Percentiles rank a stretch among this genome's conserved stretches.
phyloP scores from a whole-genome alignment of 2,888 invertebrate genomes.

The Thecophora atra region DNA sequence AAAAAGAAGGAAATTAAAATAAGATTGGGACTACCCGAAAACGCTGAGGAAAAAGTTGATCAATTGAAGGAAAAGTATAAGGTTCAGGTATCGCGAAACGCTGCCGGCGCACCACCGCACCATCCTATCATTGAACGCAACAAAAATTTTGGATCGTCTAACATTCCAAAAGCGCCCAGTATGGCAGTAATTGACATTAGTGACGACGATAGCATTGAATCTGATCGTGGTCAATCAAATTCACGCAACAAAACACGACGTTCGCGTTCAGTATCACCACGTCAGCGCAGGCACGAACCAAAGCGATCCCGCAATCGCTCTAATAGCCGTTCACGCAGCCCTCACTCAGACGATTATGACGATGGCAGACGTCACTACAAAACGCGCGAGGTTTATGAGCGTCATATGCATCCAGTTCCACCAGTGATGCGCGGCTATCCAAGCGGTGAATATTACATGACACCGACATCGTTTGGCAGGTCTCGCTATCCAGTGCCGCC shows the following conservation, averaged over 20 bases:
- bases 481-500: constrained; percentile 44
- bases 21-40: constrained; percentile 69
- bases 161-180: neutral
- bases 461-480: constrained; percentile 38
- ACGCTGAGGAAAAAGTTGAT: constrained; percentile 63
- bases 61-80: constrained; percentile 62
- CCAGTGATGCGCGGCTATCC: constrained; percentile 35
- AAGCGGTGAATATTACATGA: constrained; percentile 35
- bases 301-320: constrained; percentile 40
- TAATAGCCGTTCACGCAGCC: constrained; percentile 43
- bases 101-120: neutral
- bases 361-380: constrained; percentile 25
- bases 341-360: constrained; percentile 45
- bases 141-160: neutral
- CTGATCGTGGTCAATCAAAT: constrained; percentile 33
- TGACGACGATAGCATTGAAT: constrained; percentile 61
- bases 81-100: constrained; percentile 50
- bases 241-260: constrained; percentile 45
- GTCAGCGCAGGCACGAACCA: constrained; percentile 37
- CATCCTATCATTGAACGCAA: constrained; percentile 32
- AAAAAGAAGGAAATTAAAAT: constrained; percentile 77
- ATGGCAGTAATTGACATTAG: constrained; percentile 60
- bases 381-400: constrained; percentile 29
- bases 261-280: constrained; percentile 43
- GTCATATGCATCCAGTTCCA: constrained; percentile 20